phyloP scores from a whole-genome alignment of 2,113 vertebrate species.

The Columbina picui region DNA sequence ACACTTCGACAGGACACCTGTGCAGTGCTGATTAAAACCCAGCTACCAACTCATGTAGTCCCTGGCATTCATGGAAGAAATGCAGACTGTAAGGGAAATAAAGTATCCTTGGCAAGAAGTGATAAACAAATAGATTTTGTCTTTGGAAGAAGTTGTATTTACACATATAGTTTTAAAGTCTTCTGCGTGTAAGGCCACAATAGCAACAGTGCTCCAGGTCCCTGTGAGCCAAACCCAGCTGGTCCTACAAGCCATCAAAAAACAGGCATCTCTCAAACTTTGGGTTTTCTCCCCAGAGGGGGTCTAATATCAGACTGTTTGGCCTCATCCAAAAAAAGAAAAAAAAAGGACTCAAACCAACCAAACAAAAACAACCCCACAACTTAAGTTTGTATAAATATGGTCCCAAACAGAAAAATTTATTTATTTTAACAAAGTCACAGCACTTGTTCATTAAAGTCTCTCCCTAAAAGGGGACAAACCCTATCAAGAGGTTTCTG shows the following conservation, averaged over 20 bases:
- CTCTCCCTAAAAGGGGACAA: background rate
- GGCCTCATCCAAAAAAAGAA: background rate
- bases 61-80: background rate
- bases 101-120: background rate
- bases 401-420: background rate
- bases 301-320: background rate
- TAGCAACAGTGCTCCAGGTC: background rate
- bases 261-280: background rate
- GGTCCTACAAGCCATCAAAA: background rate
- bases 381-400: background rate
- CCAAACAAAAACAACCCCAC: no score
- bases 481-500: background rate
- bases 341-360: background rate
- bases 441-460: background rate
- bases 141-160: background rate
- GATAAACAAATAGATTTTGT: background rate
- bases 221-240: accelerated
- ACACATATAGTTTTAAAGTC: background rate
- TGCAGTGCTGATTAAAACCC: background rate
- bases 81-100: background rate
- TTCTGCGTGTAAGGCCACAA: accelerated
- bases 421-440: background rate
- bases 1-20: background rate
- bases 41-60: background rate
- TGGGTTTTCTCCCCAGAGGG: background rate